Evolutionary conservation across 1,140 invertebrate genomes (phyloP).

Genomic region (Drosophila bipectinata): DNA sequence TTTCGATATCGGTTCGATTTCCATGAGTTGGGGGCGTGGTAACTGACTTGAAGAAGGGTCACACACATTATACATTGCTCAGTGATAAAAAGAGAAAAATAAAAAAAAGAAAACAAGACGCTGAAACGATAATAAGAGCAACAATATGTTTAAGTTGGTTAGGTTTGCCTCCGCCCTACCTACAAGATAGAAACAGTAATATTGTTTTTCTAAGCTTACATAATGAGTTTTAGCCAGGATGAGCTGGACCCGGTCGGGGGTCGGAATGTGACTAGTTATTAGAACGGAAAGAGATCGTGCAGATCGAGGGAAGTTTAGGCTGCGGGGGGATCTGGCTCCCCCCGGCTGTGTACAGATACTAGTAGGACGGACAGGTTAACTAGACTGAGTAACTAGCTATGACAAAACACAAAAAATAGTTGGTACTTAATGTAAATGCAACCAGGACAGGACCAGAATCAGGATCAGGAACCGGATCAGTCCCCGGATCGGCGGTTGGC

Average conservation of each 20-base stretch:
- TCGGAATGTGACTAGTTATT: neutral
- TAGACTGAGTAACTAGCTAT: constrained; percentile 15
- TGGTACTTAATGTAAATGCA: constrained; percentile 53
- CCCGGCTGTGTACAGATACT: neutral
- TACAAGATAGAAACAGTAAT: constrained; percentile 31
- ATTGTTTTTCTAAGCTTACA: constrained; percentile 8
- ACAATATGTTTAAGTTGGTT: constrained; percentile 82
- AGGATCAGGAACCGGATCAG: constrained; percentile 35
- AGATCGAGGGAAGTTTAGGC: neutral
- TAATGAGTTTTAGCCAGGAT: neutral
- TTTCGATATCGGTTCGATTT: constrained; percentile 65
- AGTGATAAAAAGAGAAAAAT: constrained; percentile 82
- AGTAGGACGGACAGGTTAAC: constrained; percentile 19
- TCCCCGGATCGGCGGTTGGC: constrained; percentile 30
- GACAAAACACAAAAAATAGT: constrained; percentile 38
- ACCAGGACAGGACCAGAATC: constrained; percentile 41
- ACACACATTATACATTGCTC: constrained; percentile 80
- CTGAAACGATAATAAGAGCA: constrained; percentile 84
- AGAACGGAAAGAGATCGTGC: neutral
- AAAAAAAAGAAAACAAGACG: constrained; percentile 83
- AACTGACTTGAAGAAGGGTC: constrained; percentile 76
- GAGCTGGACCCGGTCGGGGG: neutral
- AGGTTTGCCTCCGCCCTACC: constrained; percentile 72
- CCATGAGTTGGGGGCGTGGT: constrained; percentile 79
- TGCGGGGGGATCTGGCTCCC: neutral